Evolutionary conservation across 1,140 invertebrate genomes (phyloP), one percentile per base, ranked within the genome.

Genomic region (Uloborus diversus): DNA sequence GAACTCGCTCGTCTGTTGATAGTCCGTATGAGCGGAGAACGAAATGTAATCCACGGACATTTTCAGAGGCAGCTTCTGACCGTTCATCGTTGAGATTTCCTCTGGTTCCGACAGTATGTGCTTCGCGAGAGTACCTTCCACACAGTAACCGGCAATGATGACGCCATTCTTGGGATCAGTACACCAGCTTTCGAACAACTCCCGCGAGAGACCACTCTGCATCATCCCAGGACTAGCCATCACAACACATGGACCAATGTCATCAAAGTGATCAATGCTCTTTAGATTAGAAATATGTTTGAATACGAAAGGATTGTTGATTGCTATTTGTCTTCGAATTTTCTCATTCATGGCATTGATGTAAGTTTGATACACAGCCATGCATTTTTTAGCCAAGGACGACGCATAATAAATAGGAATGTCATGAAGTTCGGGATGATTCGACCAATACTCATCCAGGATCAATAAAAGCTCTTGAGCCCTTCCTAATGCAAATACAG

Each of bases 211-310:
- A 0, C 98, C 98, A 84, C 94, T 98, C 88, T 99, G 98, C 95
- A 99, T 97, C 97, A 99, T 99, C 86, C 98, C 98, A 2, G 98
- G 98, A 0, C 96, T 97, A 0, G 98, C 98, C 94, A 99, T 96
- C 0, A 99, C 94, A 1, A 99, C 97, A 85, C 97, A 99, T 0
- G 98, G 98, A 0, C 98, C 98, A 82, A 99, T 95, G 86, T 99
- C 98, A 85, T 99, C 98, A 88, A 99, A 99, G 86, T 99, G 97
- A 87, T 99, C 98, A 84, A 99, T 99, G 28, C 96, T 96, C 90
- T 99, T 99, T 0, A 99, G 87, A 88, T 99, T 99, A 5, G 96
- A 98, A 82, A 99, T 99, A 85, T 99, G 98, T 84, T 97, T 95
- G 87, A 99, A 99, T 2, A 99, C 95, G 88, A 99, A 99, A 0